Evolutionary conservation across 2,797 vertebrate species (phyloP), one percentile per base, ranked within the genome.

Genomic region (Dendrocincla tyrannina): DNA sequence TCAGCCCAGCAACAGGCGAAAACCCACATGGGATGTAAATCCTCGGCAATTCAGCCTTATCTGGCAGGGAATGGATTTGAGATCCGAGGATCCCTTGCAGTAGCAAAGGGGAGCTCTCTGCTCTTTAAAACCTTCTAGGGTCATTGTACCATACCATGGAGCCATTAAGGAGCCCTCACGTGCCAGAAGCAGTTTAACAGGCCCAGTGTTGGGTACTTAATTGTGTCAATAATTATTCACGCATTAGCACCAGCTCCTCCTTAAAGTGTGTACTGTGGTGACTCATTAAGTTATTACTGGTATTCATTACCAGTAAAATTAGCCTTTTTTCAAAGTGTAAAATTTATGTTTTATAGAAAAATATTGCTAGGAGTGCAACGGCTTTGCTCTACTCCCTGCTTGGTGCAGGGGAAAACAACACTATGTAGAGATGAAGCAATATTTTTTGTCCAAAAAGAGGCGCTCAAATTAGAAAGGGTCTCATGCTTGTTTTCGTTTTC

Each of bases 171-270:
- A 95, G 49, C 74, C 90, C 91, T 93, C 91, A 88, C 86, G 56
- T 95, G 95, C 94, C 92, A 96, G 94, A 93, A 96, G 59, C 76
- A 92, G 90, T 97, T 97, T 96, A 96, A 94, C 91, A 86, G 92
- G 81, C 88, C 49, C 70, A 46, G 81, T 59, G 79, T 58, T 93
- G 88, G 93, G 84, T 93, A 62, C 92, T 96, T 96, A 96, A 97
- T 97, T 95, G 91, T 91, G 85, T 95, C 96, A 95, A 94, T 97
- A 97, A 96, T 96, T 97, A 96, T 95, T 97, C 95, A 91, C 86
- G 89, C 77, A 63, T 96, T 95, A 97, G 89, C 93, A 93, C 87
- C 91, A 75, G 64, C 91, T 95, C 85, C 92, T 97, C 92, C 94
- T 95, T 89, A 89, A 96, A 92, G 62, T 87, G 91, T 86, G 79